Conservation (phyloP, 37 sponge, comb jelly and placozoan species). For the Geodia barretti region DNA sequence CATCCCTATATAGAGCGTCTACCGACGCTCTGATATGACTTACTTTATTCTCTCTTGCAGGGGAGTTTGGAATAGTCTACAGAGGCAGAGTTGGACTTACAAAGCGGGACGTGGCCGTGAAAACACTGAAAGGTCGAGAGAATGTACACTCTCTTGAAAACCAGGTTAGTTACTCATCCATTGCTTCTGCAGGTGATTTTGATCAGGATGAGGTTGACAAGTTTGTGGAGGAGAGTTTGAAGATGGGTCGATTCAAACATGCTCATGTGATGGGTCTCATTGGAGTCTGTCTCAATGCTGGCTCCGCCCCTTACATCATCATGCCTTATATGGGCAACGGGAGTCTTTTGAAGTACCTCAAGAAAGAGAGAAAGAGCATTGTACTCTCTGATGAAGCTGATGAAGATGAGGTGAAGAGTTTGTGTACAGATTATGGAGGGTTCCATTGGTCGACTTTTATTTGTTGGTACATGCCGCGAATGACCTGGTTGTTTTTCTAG, state of each 20-base stretch:
- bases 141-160: neutral
- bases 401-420: neutral
- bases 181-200: neutral
- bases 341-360: constrained; percentile 2
- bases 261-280: constrained; percentile 21
- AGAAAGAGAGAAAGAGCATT: neutral
- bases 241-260: constrained; percentile 11
- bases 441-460: too few species aligned
- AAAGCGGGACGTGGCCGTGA: constrained; percentile 12
- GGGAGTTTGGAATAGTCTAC: constrained; percentile 27
- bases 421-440: too few species aligned
- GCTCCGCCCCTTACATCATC: constrained; percentile 14
- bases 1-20: too few species aligned
- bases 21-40: too few species aligned
- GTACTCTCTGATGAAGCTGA: neutral
- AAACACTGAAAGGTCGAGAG: constrained; percentile 27
- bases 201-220: neutral
- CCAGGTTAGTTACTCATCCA: neutral
- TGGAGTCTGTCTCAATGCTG: constrained; percentile 23
- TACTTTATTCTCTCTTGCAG: too few species aligned
- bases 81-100: neutral
- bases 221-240: constrained; percentile 7
- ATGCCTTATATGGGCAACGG: constrained; percentile 12
- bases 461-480: too few species aligned
- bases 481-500: too few species aligned